Base-by-base conservation (phyloP, 2,113 vertebrate species). In the Glaucomys volans region DNA sequence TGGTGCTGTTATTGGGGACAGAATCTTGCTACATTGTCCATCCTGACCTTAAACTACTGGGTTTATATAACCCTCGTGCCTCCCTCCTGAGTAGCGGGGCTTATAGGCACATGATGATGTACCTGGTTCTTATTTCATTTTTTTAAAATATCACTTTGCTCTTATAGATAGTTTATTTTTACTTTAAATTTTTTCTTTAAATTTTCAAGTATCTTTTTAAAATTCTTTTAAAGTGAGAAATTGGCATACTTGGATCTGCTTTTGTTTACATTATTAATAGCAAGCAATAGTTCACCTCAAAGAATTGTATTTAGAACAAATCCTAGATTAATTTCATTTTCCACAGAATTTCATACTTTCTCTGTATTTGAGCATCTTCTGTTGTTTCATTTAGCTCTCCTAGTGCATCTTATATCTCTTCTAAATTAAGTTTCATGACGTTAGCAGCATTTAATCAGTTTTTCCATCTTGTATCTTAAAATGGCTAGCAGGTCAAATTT, bases 381-480 rank as follows among this genome's bases (percentile, higher is more conserved):
- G n/a, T 79, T 79, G 50, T 80, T 83, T 76, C 40, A 87, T 9
- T 90, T 79, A 83, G 32, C 47, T 74, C 62, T 76, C 66, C 71
- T 95, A 50, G 40, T 59, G 71, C 32, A 89, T n/a, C 35, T 72
- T 71, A 30, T 9, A 64, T 82, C 30, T 59, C 91, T 82, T 91
- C 74, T 79, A 97, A 95, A 87, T 94, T 77, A 86, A 95, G 74
- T 74, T 17, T 42, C 74, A 89, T 90, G 52, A 2, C 52, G 86
- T 96, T 40, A 72, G 80, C 62, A 89, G 35, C 67, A 95, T 92
- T 77, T 44, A 90, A 24, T 88, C 9, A 47, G 84, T 28, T 85
- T 86, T 79, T 93, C 79, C 26, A 37, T 87, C 30, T 16, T 2
- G 1, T 67, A 74, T 79, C 40, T 82, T 95, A 47, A 94, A 64